phyloP scores from a whole-genome alignment of 2,888 invertebrate species.

The Operophtera brumata region DNA sequence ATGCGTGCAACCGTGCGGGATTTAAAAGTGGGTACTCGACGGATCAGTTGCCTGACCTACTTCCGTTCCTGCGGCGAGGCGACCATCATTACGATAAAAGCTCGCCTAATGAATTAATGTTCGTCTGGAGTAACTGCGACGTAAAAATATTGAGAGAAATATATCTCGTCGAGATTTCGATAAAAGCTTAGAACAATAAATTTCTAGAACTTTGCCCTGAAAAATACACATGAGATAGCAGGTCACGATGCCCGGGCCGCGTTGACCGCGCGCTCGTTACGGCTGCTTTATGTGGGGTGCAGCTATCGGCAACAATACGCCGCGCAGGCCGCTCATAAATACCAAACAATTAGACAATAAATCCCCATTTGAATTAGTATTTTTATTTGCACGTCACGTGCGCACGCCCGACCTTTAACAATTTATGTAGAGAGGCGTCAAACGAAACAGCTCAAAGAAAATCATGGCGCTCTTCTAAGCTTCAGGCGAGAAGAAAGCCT shows the following conservation, averaged over 20 bases:
- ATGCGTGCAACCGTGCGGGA: constrained; percentile 46
- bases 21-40: constrained; percentile 50
- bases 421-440: constrained; percentile 71
- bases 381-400: constrained; percentile 75
- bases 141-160: constrained; percentile 15
- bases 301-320: constrained; percentile 63
- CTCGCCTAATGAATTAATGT: constrained; percentile 48
- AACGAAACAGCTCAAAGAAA: constrained; percentile 69
- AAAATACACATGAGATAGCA: constrained; percentile 39
- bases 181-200: constrained; percentile 24
- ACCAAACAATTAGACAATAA: constrained; percentile 72
- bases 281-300: constrained; percentile 57
- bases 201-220: constrained; percentile 24
- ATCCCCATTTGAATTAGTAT: constrained; percentile 68
- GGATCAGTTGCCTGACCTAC: constrained; percentile 50
- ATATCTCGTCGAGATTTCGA: constrained; percentile 11
- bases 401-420: constrained; percentile 54
- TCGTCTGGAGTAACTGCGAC: constrained; percentile 36
- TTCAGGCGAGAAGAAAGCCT: constrained; percentile 51
- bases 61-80: constrained; percentile 39
- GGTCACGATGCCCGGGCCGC: constrained; percentile 56
- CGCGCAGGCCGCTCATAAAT: constrained; percentile 59
- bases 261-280: constrained; percentile 52
- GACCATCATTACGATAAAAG: constrained; percentile 56
- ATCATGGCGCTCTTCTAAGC: constrained; percentile 60